Evolutionary conservation across 1,140 invertebrate species (phyloP), one percentile per base, ranked within the genome.

Genomic region (Asobara japonica): DNA sequence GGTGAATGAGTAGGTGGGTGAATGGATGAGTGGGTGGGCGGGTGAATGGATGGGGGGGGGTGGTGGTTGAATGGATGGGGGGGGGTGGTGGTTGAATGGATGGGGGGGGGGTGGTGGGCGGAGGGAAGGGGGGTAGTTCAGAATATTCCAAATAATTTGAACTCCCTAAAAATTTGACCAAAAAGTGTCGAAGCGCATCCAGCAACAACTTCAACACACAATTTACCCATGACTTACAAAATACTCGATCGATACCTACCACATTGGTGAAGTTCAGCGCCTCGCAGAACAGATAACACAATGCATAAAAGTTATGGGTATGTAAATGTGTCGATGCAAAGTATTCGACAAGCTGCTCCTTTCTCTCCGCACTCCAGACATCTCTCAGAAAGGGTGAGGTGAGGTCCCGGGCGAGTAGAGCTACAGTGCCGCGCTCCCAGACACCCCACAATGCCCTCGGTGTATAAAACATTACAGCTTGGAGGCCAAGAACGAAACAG

Each of bases 241-340:
- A 6, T 29, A 7, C n/a, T 13, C 2, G 18, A 67, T 22, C 41
- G 16, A 25, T 38, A 66, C 74, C 72, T 75, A 89, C 79, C 45
- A 91, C 90, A 86, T 93, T 94, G 3, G 87, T 41, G 64, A 94
- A 89, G 80, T 94, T 94, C 13, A 94, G 84, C 11, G 93, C 64
- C 83, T 95, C 93, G 82, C 93, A 94, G 27, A 93, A 82, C 16
- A 91, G 89, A 82, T 91, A 94, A 62, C 91, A 89, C 29, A 90
- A 81, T 8, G 91, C 91, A 80, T 93, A 94, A 74, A 91, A 89
- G 68, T 93, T 92, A 78, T 93, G 91, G 4, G 89, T 71, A 72
- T 78, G 75, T 10, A 78, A 65, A 75, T 80, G 75, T 45, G 69
- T 81, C 51, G 69, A 72, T 51, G 75, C 64, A n/a, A 84, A 84